Conservation (phyloP, 2,797 vertebrate species). For the Pelochelys cantorii region DNA sequence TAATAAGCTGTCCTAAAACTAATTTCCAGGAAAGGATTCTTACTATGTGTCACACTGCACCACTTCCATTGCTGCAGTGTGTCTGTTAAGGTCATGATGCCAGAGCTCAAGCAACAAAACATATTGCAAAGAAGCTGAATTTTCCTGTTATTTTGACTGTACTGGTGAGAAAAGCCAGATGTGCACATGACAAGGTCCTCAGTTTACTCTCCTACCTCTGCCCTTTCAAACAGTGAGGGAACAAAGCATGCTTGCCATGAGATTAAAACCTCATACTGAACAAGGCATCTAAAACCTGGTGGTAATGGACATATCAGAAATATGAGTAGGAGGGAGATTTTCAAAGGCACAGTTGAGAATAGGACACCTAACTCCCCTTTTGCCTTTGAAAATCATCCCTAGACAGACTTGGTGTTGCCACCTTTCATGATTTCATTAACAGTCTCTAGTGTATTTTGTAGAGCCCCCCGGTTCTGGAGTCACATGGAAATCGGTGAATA, state of each 20-base stretch:
- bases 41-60: slow-evolving; percentile 14
- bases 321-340: background rate
- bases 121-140: accelerated
- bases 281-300: accelerated
- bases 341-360: background rate
- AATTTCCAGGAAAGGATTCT: slow-evolving; percentile 72
- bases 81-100: background rate
- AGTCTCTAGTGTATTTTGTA: background rate
- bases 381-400: background rate
- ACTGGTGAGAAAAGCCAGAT: background rate
- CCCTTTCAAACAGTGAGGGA: slow-evolving; percentile 48
- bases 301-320: background rate
- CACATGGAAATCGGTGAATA: background rate
- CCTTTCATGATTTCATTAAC: background rate
- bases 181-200: background rate
- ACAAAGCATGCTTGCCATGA: background rate
- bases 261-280: background rate
- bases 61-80: background rate
- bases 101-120: slow-evolving; percentile 14
- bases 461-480: background rate
- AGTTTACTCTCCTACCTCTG: background rate
- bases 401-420: accelerated
- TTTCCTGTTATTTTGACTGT: background rate
- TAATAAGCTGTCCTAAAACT: slow-evolving; percentile 59
- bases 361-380: background rate